Evolutionary conservation across 2,797 vertebrate species (phyloP).

Genomic region (Scleropages formosus): DNA sequence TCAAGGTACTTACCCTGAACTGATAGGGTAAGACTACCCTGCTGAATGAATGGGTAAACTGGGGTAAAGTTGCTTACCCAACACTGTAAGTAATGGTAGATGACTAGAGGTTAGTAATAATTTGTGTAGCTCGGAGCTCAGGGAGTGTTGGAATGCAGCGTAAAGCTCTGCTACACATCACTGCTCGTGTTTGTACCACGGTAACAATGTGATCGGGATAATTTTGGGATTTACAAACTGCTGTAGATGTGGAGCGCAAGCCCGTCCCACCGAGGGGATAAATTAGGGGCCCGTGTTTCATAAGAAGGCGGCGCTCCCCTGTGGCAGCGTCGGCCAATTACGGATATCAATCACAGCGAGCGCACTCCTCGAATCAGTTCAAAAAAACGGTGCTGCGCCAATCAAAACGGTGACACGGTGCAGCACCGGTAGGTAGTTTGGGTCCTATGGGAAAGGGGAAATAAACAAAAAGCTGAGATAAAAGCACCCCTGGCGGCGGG

Average conservation of each 20-base stretch:
- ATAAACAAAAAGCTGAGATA: background rate
- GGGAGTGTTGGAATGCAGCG: background rate
- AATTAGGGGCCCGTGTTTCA: background rate
- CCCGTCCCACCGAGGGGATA: background rate
- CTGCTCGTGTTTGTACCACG: too few relatives aligned
- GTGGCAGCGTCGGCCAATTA: background rate
- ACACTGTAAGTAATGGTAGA: background rate
- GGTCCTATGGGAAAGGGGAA: background rate
- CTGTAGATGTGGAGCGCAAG: constrained; percentile 6
- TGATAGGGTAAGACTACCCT: too few relatives aligned
- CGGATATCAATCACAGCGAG: background rate
- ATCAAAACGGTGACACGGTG: background rate
- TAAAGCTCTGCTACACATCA: background rate
- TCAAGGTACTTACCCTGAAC: too few relatives aligned
- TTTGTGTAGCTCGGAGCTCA: background rate
- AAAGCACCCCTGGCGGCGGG: background rate
- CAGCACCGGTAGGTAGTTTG: background rate
- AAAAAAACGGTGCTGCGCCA: background rate
- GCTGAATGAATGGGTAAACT: too few relatives aligned
- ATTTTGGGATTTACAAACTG: background rate
- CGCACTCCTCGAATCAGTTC: background rate
- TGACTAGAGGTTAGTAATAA: background rate
- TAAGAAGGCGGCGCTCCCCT: background rate
- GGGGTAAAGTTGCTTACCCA: background rate
- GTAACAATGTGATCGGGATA: background rate